phyloP scores from a whole-genome alignment of 2,888 invertebrate species.

The Thymelicus acteon region DNA sequence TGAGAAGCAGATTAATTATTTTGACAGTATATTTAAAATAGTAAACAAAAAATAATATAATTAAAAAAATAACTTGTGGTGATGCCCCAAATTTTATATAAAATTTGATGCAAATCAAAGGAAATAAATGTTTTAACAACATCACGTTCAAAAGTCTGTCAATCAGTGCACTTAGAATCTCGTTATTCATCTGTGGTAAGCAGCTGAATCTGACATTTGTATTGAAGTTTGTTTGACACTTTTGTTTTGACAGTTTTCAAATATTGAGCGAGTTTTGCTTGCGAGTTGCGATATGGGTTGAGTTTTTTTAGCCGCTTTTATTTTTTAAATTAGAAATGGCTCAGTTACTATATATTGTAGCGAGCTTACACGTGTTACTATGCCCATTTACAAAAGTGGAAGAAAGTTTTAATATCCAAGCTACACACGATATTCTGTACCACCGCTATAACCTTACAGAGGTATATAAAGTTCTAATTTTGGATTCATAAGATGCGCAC shows the following conservation, averaged over 20 bases:
- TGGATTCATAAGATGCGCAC: constrained; percentile 64
- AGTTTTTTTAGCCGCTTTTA: constrained; percentile 51
- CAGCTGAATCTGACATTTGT: neutral
- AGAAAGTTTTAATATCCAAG: constrained; percentile 99
- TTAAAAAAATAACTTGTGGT: no score
- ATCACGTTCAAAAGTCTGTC: no score
- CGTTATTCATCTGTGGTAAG: neutral
- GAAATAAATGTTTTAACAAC: no score
- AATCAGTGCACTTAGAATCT: no score
- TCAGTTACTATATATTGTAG: constrained; percentile 89
- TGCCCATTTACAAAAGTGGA: constrained; percentile 99
- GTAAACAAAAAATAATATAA: no score
- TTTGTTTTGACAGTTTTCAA: constrained; percentile 19
- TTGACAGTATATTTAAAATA: neutral
- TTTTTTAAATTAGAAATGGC: constrained; percentile 85
- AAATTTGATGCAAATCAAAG: no score
- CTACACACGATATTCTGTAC: constrained; percentile 98
- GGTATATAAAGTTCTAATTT: constrained; percentile 86
- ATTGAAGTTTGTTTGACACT: constrained; percentile 4
- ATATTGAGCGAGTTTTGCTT: constrained; percentile 22
- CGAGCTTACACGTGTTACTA: constrained; percentile 91
- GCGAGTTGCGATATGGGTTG: constrained; percentile 57
- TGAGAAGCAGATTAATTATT: constrained; percentile 5
- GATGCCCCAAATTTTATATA: no score
- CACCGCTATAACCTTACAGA: constrained; percentile 92